A percentile compares a stretch with the other conserved stretches of the same genome.
Evolutionary conservation across 92 coral and sea anemone genomes (phyloP).

Genomic region (Paragorgia papillata): DNA sequence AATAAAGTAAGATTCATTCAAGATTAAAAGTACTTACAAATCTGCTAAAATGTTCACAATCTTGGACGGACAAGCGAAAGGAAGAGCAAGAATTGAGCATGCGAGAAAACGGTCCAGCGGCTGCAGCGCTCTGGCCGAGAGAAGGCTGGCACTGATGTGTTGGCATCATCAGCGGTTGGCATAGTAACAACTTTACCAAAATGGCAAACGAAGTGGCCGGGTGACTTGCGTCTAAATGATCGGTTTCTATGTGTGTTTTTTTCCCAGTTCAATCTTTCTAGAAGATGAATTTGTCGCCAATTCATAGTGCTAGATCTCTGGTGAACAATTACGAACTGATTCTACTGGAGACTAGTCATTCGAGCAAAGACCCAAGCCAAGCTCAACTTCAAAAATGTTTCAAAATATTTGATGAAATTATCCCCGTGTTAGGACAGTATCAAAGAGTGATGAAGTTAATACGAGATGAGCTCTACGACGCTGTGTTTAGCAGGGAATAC

Average conservation of each 20-base stretch:
- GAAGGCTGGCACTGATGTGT: neutral
- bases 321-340: conserved; percentile 90
- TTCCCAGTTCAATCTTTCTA: no score
- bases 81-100: conserved; percentile 4
- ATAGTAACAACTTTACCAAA: no score
- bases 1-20: neutral
- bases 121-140: neutral
- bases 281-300: neutral
- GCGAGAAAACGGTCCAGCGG: neutral
- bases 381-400: conserved; percentile 82
- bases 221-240: no score
- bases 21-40: conserved; percentile 15
- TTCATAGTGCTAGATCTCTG: conserved; percentile 67
- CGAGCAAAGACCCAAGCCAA: conserved; percentile 70
- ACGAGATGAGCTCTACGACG: conserved; percentile 87
- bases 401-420: conserved; percentile 82
- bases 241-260: no score
- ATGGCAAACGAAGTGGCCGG: no score
- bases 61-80: neutral
- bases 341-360: conserved; percentile 75
- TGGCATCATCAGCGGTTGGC: no score
- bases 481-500: conserved; percentile 89
- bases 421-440: conserved; percentile 81
- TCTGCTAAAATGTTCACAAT: neutral
- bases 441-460: conserved; percentile 81